These are phyloP conservation scores for Capra hircus DNA, from an alignment of 2,113 vertebrate genomes.

Conservation along the genomic window DNA sequence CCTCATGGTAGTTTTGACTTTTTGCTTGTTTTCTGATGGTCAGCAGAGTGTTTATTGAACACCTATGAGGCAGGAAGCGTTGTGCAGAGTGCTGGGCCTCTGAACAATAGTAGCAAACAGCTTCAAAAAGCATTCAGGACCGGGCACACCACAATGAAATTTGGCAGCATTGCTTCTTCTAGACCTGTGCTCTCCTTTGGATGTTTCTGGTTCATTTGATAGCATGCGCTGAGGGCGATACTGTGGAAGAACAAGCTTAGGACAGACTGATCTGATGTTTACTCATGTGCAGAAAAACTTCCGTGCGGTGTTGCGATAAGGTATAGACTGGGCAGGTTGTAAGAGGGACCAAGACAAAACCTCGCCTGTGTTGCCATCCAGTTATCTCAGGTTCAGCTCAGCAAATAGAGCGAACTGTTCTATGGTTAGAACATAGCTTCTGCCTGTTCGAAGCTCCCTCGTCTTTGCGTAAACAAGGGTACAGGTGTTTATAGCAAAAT, in stretches of 20 bases:
- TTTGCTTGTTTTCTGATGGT: background rate
- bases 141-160: fast-evolving
- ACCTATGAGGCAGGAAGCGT: fast-evolving
- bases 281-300: fast-evolving
- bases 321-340: background rate
- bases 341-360: background rate
- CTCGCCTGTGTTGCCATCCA: background rate
- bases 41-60: fast-evolving
- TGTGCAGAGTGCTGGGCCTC: fast-evolving
- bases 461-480: no score
- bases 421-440: fast-evolving
- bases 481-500: background rate
- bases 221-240: fast-evolving
- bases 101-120: background rate
- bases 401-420: background rate
- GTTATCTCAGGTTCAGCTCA: background rate
- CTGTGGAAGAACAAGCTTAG: fast-evolving
- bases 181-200: fast-evolving
- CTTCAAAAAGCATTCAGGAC: background rate
- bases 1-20: background rate
- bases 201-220: background rate
- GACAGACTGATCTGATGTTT: fast-evolving
- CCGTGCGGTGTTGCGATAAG: fast-evolving
- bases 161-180: fast-evolving
- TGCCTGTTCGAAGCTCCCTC: background rate